Conservation (phyloP, 1,140 invertebrate species). For the Lepeophtheirus salmonis region DNA sequence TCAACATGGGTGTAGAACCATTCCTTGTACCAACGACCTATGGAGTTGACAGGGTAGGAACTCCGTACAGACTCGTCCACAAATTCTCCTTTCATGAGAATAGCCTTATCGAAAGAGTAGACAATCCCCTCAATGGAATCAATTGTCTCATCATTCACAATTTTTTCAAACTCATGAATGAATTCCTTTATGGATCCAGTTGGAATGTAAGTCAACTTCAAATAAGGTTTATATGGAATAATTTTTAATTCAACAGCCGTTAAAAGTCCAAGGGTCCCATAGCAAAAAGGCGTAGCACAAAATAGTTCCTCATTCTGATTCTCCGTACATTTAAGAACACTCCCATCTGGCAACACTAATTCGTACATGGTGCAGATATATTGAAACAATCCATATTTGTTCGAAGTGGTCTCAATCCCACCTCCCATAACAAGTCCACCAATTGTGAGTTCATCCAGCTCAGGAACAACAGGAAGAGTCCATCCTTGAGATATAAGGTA, state of each 20-base stretch:
- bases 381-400: conserved; percentile 35
- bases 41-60: conserved; percentile 38
- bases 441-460: conserved; percentile 57
- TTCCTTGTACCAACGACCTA: conserved; percentile 55
- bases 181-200: conserved; percentile 28
- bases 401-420: conserved; percentile 35
- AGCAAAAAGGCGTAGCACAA: conserved; percentile 59
- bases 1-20: conserved; percentile 67
- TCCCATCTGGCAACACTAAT: conserved; percentile 33
- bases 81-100: conserved; percentile 55
- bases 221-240: conserved; percentile 43
- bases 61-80: conserved; percentile 34
- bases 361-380: conserved; percentile 34
- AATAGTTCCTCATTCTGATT: conserved; percentile 49
- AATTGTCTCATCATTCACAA: conserved; percentile 28
- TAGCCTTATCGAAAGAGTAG: conserved; percentile 41
- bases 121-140: conserved; percentile 56
- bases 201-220: conserved; percentile 46
- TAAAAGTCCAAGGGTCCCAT: conserved; percentile 64
- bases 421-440: conserved; percentile 37
- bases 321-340: conserved; percentile 35
- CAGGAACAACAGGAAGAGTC: conserved; percentile 50
- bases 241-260: conserved; percentile 54
- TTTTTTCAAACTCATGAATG: conserved; percentile 24
- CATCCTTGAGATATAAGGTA: conserved; percentile 45